Base-by-base conservation (phyloP, 64 coral and sea anemone genomes). In the Actinia tenebrosa region DNA sequence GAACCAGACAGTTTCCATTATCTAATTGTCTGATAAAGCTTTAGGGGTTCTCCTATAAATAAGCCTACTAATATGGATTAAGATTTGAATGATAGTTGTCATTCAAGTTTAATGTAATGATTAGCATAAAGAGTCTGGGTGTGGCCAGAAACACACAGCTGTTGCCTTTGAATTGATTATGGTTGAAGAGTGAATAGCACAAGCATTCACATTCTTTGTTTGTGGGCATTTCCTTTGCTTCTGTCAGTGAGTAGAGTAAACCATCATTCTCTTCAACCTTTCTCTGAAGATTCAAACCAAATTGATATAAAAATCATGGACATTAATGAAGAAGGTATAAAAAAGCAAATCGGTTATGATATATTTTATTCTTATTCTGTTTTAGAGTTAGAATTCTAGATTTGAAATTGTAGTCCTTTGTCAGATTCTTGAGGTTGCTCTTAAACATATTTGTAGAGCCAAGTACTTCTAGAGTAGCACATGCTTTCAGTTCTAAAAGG, bases 311-410 rank as follows among this genome's bases (percentile, higher is more conserved):
- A 75, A 75, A 66, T 66, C 69, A 75, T 75, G 69, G 69, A 30
- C 69, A 75, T 75, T 75, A 75, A 75, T 75, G 69, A 75, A 15
- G 69, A 75, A 75, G 69, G 69, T 75, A 75, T 25, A 30, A 71
- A 10, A 10, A 75, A 66, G 17, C 22, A 75, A 66, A 66, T n/a
- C 0, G 0, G 47, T 13, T 75, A 16, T 75, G 14, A 7, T 43
- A 30, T 27, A 75, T 75, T 75, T 75, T 15, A 13, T 30, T 30
- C 25, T 14, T 75, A 75, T 75, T 15, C 69, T 75, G n/a, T 42
- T 42, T 66, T 66, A n/a, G 14, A 13, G 4, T 2, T 10, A 25
- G 20, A 37, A 75, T 75, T 42, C 25, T 75, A 2, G 7, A n/a
- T 37, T 42, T 75, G 25, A 30, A 75, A 75, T 10, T 69, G 64